Evolutionary conservation across 2,113 vertebrate genomes (phyloP).

Genomic region (Lates calcarifer): DNA sequence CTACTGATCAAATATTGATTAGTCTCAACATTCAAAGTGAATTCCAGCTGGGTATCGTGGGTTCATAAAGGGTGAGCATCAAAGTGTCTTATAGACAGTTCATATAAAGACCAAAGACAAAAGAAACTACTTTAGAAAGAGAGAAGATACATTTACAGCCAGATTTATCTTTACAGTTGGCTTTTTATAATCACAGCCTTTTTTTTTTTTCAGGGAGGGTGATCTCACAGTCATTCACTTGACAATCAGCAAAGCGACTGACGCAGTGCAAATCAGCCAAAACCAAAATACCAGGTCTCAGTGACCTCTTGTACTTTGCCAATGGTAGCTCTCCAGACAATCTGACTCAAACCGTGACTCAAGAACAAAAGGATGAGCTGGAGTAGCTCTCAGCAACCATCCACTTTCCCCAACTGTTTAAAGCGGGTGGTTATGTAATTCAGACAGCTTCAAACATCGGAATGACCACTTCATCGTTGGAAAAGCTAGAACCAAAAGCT

Average conservation of each 20-base stretch:
- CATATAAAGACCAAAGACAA: background rate
- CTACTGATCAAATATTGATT: conserved; percentile 46
- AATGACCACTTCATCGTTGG: conserved; percentile 1
- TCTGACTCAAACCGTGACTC: conserved; percentile 44
- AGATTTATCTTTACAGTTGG: background rate
- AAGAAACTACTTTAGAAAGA: background rate
- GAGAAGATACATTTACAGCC: background rate
- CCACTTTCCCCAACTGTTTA: conserved; percentile 12
- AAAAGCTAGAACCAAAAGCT: conserved; percentile 6
- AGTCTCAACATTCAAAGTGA: conserved; percentile 22
- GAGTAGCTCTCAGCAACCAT: conserved; percentile 31
- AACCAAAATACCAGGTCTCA: background rate
- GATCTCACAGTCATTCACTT: background rate
- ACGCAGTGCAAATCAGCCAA: background rate
- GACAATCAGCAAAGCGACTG: background rate
- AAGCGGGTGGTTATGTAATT: conserved; percentile 52
- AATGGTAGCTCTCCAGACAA: conserved; percentile 16
- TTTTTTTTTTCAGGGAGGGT: background rate
- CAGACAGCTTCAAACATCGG: conserved; percentile 6
- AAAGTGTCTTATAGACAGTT: background rate
- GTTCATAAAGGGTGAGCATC: conserved; percentile 9
- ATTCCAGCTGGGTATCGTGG: background rate
- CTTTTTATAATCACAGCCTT: background rate
- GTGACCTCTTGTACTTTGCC: conserved; percentile 27
- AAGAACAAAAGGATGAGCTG: conserved; percentile 35